These are phyloP conservation scores for Aspidoscelis tigris DNA, from an alignment of 2,113 vertebrate genomes.

Conservation along the genomic window DNA sequence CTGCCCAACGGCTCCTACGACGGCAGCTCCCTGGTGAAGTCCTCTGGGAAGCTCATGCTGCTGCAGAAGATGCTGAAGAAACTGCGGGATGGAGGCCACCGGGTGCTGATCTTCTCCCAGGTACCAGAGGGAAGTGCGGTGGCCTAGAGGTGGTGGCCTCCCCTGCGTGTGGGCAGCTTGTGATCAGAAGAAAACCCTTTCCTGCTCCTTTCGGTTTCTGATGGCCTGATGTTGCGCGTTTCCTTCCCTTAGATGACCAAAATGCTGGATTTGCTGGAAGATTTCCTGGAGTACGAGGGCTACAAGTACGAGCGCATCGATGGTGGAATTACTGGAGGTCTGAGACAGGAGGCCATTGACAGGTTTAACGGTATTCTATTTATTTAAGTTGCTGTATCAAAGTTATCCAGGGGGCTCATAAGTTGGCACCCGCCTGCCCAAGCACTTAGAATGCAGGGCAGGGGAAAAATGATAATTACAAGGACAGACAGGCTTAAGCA, in stretches of 20 bases:
- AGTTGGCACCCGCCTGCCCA: too few species aligned
- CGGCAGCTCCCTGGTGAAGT: slow-evolving; percentile 93
- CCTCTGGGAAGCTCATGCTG: slow-evolving; percentile 95
- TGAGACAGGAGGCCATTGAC: slow-evolving; percentile 96
- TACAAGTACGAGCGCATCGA: slow-evolving; percentile 98
- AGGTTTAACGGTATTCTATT: slow-evolving; percentile 88
- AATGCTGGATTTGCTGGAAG: slow-evolving; percentile 97
- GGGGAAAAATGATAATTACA: too few species aligned
- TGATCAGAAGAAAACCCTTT: too few species aligned
- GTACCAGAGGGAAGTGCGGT: slow-evolving; percentile 62
- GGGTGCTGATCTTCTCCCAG: slow-evolving; percentile 98
- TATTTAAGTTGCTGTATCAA: too few species aligned
- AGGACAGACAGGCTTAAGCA: too few species aligned
- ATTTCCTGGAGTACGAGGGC: slow-evolving; percentile 95
- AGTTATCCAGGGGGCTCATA: too few species aligned
- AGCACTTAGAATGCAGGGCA: too few species aligned
- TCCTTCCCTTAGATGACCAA: slow-evolving; percentile 90
- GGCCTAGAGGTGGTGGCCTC: too few species aligned
- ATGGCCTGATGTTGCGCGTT: neutral
- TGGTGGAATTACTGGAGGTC: slow-evolving; percentile 92
- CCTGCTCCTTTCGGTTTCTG: too few species aligned
- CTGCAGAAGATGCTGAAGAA: slow-evolving; percentile 98
- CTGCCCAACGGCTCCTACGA: slow-evolving; percentile 97
- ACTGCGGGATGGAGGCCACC: slow-evolving; percentile 91
- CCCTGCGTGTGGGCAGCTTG: too few species aligned